Evolutionary conservation across 2,113 vertebrate genomes (phyloP), one percentile per base, ranked within the genome.

Genomic region (Noctilio leporinus): DNA sequence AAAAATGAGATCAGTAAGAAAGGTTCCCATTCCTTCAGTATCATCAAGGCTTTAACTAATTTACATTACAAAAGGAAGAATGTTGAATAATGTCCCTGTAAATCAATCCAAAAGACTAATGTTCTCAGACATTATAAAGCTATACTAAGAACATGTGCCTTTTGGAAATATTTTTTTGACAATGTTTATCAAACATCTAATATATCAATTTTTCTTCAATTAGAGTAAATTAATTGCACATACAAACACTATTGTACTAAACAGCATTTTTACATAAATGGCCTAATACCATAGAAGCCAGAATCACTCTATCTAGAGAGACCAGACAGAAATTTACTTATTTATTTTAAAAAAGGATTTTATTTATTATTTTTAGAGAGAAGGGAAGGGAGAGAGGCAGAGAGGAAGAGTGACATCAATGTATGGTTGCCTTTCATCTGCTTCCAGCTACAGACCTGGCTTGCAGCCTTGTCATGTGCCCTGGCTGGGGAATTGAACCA

Each of bases 61-160:
- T 82, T 83, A 76, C 12, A 92, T 59, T 76, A 51, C 11, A 75
- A 82, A 95, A 65, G 40, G 10, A 14, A 76, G 35, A 83, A 40
- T 22, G 89, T 43, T 62, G 26, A 89, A 64, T 69, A 88, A 83
- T 40, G 28, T 51, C 24, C 30, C 49, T 62, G 22, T n/a, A 92
- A 62, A 83, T 83, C 40, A 92, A 69, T 77, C 69, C 51, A 95
- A 77, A 95, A 92, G 82, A 86, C 45, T 86, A 77, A 95, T 83
- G 59, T 95, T 59, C n/a, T 92, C 57, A 15, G 72, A 87, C 57
- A 59, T 73, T 87, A 76, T 69, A 28, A 88, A 75, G 12, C 64
- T 47, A 81, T 73, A 53, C 55, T n/a, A 81, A 95, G 22, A 76
- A 65, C 67, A 76, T n/a, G 40, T 62, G n/a, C 43, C 40, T 83